Evolutionary conservation across 1,140 invertebrate species (phyloP).

Genomic region (Heliothis virescens): DNA sequence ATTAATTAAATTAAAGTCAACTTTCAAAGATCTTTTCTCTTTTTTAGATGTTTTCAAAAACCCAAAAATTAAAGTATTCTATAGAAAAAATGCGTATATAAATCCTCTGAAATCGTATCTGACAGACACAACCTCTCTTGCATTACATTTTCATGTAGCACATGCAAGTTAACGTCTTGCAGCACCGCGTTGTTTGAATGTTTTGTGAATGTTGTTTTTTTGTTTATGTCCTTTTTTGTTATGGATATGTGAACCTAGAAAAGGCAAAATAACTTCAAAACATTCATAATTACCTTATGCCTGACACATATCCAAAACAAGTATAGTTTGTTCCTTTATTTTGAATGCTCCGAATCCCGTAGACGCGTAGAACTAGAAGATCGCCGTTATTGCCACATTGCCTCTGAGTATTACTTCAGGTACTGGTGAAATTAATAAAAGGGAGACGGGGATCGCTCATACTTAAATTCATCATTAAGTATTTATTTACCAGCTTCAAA

Average conservation of each 20-base stretch:
- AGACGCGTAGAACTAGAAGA: conserved; percentile 74
- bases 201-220: conserved; percentile 53
- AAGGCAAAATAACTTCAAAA: not conserved
- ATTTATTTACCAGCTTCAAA: not conserved
- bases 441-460: conserved; percentile 46
- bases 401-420: conserved; percentile 99
- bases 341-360: conserved; percentile 55
- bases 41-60: no score
- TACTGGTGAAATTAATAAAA: conserved; percentile 91
- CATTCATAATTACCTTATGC: not conserved
- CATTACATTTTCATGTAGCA: conserved; percentile 55
- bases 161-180: conserved; percentile 58
- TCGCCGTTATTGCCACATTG: conserved; percentile 81
- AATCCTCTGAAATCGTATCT: no score
- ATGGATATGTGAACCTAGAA: conserved; percentile 33
- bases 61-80: no score
- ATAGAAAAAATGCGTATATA: no score
- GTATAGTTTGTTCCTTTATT: conserved; percentile 33
- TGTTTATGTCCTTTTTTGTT: conserved; percentile 55
- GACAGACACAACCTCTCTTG: not conserved
- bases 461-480: not conserved
- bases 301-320: conserved; percentile 18
- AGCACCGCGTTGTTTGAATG: conserved; percentile 70
- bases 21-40: not conserved
- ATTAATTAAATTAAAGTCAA: not conserved